Conservation (phyloP, 2,888 invertebrate species). For the Drosophila anomalata region DNA sequence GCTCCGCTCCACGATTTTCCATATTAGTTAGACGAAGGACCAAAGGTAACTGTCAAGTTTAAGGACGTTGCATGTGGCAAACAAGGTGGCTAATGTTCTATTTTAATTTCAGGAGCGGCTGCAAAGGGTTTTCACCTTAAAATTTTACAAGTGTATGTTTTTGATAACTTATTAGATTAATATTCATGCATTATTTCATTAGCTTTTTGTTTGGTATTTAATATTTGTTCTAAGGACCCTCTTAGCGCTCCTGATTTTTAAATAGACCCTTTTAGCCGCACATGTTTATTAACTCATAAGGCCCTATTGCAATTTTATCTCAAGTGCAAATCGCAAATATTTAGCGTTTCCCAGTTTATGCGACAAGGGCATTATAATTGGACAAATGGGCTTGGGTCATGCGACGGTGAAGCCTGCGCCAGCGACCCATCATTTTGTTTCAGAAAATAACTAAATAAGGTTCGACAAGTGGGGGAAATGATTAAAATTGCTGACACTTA, state of each 20-base stretch:
- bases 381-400: conserved; percentile 70
- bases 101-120: background rate
- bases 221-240: background rate
- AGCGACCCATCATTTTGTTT: conserved; percentile 21
- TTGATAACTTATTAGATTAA: background rate
- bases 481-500: conserved; percentile 1
- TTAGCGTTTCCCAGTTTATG: conserved; percentile 62
- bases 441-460: conserved; percentile 10
- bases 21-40: conserved; percentile 47
- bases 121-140: background rate
- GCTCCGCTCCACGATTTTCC: conserved; percentile 46
- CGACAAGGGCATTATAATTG: conserved; percentile 65
- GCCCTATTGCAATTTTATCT: conserved; percentile 55
- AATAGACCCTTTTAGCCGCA: conserved; percentile 12
- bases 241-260: conserved; percentile 32
- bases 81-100: background rate
- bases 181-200: background rate
- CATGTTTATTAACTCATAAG: conserved; percentile 66
- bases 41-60: conserved; percentile 49
- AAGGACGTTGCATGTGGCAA: conserved; percentile 23
- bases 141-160: background rate
- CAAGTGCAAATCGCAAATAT: conserved; percentile 64
- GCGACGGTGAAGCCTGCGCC: conserved; percentile 45
- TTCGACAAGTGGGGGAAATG: conserved; percentile 22
- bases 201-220: background rate